Evolutionary conservation across 1,140 invertebrate genomes (phyloP), one percentile per base, ranked within the genome.

Genomic region (Mya arenaria): DNA sequence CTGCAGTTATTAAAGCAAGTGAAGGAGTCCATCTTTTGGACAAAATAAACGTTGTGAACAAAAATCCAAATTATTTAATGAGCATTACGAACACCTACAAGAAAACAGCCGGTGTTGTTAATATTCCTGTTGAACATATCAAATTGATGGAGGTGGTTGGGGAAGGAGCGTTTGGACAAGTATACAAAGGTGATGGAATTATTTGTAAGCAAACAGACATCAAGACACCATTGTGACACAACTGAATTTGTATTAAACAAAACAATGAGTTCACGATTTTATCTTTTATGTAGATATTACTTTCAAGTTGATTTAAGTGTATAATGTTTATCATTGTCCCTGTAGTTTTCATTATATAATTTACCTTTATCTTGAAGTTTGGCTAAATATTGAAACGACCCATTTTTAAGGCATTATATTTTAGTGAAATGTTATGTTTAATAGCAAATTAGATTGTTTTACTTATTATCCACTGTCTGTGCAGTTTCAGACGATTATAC

Each of bases 161-260:
- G 0, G 97, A 98, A 92, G 97, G 97, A 1, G 97, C 96, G 88
- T 98, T 97, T 89, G 97, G 97, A n/a, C 97, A 97, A 93, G 97
- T 98, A 41, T 97, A 95, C 88, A 97, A 96, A 96, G 96, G 96
- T 97, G 93, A 90, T 86, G 58, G 6, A 8, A 75, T 23, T 30
- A 5, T 30, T 1, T 32, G 39, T 36, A 34, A 56, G 1, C 56
- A 3, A 19, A 2, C 4, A 30, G 34, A 65, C 25, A 41, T 19
- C 44, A 5, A 6, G 19, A n/a, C 1, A 15, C n/a, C 41, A 25
- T 41, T 3, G 6, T 5, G 13, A 13, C 17, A 17, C 17, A 30
- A 23, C 25, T 15, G 4, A 4, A 23, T 36, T n/a, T 28, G 15
- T 63, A 41, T 23, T 0, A 65, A 44, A 1, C 8, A n/a, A n/a